These are phyloP conservation scores for Spatulosminthurus flaviceps DNA, from an alignment of 2,888 invertebrate species.

Conservation along the genomic window DNA sequence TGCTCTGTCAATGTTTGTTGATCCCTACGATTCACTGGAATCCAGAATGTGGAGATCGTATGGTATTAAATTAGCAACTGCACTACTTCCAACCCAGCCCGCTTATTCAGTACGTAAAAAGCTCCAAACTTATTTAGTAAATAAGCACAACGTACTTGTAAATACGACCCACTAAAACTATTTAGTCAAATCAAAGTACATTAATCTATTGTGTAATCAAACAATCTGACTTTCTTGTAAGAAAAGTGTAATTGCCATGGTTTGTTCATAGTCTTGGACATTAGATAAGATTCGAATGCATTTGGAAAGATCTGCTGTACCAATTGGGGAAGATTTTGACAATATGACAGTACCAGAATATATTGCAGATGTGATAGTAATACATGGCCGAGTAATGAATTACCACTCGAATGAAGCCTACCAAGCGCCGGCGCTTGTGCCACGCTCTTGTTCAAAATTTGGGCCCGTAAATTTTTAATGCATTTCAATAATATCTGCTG, in stretches of 20 bases:
- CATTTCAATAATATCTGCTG: too few species aligned
- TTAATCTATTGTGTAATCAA: too few species aligned
- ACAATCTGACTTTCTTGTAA: too few species aligned
- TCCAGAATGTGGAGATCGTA: slow-evolving; percentile 73
- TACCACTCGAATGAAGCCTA: slow-evolving; percentile 70
- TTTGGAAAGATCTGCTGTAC: slow-evolving; percentile 71
- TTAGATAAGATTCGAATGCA: slow-evolving; percentile 70
- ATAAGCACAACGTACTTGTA: too few species aligned
- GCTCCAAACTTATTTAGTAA: too few species aligned
- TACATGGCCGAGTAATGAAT: slow-evolving; percentile 71
- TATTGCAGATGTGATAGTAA: slow-evolving; percentile 71
- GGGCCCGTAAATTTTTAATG: slow-evolving; percentile 40
- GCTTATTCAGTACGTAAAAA: slow-evolving; percentile 65
- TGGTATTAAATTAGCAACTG: slow-evolving; percentile 71
- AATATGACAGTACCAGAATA: slow-evolving; percentile 70
- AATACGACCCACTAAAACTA: too few species aligned
- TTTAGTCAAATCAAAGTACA: too few species aligned
- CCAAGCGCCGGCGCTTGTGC: slow-evolving; percentile 71
- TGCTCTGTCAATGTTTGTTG: slow-evolving; percentile 64
- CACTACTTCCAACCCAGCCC: slow-evolving; percentile 70
- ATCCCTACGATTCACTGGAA: slow-evolving; percentile 70
- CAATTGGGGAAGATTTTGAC: slow-evolving; percentile 69
- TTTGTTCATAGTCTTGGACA: slow-evolving; percentile 70
- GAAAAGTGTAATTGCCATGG: too few species aligned
- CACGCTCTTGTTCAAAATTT: slow-evolving; percentile 66